These are phyloP conservation scores for Zeus faber DNA, from an alignment of 2,113 vertebrate genomes.

Conservation along the genomic window DNA sequence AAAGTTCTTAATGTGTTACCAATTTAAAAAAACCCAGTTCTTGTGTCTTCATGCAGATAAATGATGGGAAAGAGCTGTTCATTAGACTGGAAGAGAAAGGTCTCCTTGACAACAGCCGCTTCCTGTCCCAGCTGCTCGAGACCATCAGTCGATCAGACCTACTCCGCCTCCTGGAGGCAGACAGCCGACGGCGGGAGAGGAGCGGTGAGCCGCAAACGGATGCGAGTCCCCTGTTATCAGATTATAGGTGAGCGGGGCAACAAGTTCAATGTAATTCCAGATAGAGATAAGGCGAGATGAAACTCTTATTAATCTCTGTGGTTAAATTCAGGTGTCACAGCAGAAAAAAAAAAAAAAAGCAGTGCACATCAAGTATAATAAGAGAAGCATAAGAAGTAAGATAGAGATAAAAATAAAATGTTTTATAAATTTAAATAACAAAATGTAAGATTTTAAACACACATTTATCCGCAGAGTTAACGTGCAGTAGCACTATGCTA, in stretches of 20 bases:
- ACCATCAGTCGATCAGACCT: constrained; percentile 67
- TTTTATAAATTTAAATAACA: too few species aligned
- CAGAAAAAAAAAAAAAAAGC: too few species aligned
- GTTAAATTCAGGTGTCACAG: too few species aligned
- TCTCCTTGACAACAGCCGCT: constrained; percentile 35
- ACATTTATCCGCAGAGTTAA: too few species aligned
- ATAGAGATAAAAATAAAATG: too few species aligned
- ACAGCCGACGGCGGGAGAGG: constrained; percentile 8
- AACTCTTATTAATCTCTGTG: too few species aligned
- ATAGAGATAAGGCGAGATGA: too few species aligned
- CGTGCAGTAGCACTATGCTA: too few species aligned
- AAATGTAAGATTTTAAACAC: too few species aligned
- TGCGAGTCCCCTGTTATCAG: constrained; percentile 45
- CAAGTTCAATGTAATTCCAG: neutral
- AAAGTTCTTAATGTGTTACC: neutral
- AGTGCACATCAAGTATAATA: too few species aligned
- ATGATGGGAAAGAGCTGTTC: constrained; percentile 58
- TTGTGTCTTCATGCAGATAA: constrained; percentile 30
- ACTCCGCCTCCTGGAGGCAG: constrained; percentile 29
- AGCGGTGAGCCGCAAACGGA: neutral
- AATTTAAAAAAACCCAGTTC: too few species aligned
- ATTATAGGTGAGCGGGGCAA: constrained; percentile 59
- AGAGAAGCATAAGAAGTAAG: too few species aligned
- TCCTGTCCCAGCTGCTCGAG: constrained; percentile 57
- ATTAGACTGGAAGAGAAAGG: constrained; percentile 50